These are phyloP conservation scores for Euwallacea similis DNA, from an alignment of 1,140 invertebrate species.

Conservation along the genomic window DNA sequence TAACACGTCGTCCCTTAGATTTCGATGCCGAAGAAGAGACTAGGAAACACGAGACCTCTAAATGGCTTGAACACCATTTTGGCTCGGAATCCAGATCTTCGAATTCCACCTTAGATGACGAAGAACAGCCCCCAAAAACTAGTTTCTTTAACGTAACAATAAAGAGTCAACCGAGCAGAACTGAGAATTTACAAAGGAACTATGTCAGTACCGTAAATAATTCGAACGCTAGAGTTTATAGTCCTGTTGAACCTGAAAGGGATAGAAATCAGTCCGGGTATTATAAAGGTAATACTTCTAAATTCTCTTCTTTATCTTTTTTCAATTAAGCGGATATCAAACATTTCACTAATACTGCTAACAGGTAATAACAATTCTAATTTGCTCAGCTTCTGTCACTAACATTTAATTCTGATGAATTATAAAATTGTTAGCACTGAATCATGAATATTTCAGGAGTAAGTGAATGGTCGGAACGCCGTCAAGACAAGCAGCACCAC, in stretches of 20 bases:
- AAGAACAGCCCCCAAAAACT: slow-evolving; percentile 62
- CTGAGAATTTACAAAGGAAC: slow-evolving; percentile 45
- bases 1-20: slow-evolving; percentile 77
- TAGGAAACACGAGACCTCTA: slow-evolving; percentile 82
- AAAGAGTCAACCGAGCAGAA: slow-evolving; percentile 64
- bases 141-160: slow-evolving; percentile 78
- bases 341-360: neutral
- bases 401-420: neutral
- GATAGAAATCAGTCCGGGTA: slow-evolving; percentile 44
- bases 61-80: slow-evolving; percentile 88
- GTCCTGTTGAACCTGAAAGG: slow-evolving; percentile 45
- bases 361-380: neutral
- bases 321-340: too few species aligned
- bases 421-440: too few species aligned
- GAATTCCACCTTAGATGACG: slow-evolving; percentile 61
- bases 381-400: neutral
- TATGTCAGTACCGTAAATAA: slow-evolving; percentile 41
- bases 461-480: slow-evolving; percentile 74
- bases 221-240: slow-evolving; percentile 41
- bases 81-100: slow-evolving; percentile 82
- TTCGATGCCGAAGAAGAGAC: slow-evolving; percentile 87
- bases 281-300: slow-evolving; percentile 42
- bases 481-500: slow-evolving; percentile 53
- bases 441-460: slow-evolving; percentile 56
- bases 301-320: too few species aligned